Percentiles rank a stretch among this genome's conserved stretches.
phyloP scores from a whole-genome alignment of 2,113 vertebrate species.

The Trematocara marginatum region DNA sequence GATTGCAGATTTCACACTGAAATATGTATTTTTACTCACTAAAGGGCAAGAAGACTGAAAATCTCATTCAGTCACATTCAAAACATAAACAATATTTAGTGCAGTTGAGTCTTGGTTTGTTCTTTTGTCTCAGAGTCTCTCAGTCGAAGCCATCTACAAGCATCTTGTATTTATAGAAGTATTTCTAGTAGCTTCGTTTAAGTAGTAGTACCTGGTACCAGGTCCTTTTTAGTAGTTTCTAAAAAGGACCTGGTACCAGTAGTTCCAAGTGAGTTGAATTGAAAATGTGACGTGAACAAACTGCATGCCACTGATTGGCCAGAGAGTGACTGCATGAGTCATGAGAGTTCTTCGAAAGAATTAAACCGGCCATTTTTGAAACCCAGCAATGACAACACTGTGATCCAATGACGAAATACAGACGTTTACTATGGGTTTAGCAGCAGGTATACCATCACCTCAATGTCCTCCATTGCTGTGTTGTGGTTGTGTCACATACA shows the following conservation, averaged over 20 bases:
- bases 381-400: not conserved
- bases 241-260: not conserved
- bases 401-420: fast-evolving
- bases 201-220: not conserved
- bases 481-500: not conserved
- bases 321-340: not conserved
- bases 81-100: not conserved
- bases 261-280: not conserved
- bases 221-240: not conserved
- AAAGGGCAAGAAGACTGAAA: not conserved
- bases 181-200: not conserved
- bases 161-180: not conserved
- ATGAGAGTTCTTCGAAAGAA: not conserved
- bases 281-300: not conserved
- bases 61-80: not conserved
- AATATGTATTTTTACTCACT: not conserved
- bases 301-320: not conserved
- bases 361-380: not conserved
- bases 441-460: not conserved
- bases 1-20: not conserved
- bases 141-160: not conserved
- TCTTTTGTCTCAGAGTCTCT: not conserved
- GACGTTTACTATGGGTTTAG: not conserved
- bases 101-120: not conserved
- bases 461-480: not conserved